Conservation (phyloP, 2,797 vertebrate species). For the Novumbra hubbsi region DNA sequence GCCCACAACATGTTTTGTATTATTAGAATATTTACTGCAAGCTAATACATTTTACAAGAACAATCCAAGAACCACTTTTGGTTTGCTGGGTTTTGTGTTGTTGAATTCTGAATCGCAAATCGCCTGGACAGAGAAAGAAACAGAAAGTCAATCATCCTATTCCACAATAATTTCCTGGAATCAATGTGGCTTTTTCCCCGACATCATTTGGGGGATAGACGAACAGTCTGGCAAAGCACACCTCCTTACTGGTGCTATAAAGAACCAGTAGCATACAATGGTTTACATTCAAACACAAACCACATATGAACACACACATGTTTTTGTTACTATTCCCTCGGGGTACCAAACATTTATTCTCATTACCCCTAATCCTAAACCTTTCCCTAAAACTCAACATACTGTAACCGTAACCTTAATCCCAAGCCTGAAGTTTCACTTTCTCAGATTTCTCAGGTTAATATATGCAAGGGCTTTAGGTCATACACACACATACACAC, state of each 20-base stretch:
- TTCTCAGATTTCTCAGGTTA: neutral
- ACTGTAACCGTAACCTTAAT: too few relatives aligned
- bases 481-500: slow-evolving; percentile 13
- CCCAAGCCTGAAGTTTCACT: too few relatives aligned
- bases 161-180: neutral
- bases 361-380: too few relatives aligned
- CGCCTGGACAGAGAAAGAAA: neutral
- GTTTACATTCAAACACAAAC: slow-evolving; percentile 1
- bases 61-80: too few relatives aligned
- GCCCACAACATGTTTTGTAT: too few relatives aligned
- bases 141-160: neutral
- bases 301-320: neutral
- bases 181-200: neutral
- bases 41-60: too few relatives aligned
- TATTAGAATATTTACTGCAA: too few relatives aligned
- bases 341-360: too few relatives aligned
- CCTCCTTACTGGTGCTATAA: neutral
- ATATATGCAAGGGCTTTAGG: too few relatives aligned
- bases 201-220: neutral
- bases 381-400: too few relatives aligned
- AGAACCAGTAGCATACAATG: neutral
- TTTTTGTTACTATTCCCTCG: too few relatives aligned
- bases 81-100: neutral
- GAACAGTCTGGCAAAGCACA: neutral
- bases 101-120: neutral